Percentiles rank a stretch among this genome's conserved stretches.
phyloP scores from a whole-genome alignment of 64 coral and sea anemone genomes.

The Platygyra sinensis region DNA sequence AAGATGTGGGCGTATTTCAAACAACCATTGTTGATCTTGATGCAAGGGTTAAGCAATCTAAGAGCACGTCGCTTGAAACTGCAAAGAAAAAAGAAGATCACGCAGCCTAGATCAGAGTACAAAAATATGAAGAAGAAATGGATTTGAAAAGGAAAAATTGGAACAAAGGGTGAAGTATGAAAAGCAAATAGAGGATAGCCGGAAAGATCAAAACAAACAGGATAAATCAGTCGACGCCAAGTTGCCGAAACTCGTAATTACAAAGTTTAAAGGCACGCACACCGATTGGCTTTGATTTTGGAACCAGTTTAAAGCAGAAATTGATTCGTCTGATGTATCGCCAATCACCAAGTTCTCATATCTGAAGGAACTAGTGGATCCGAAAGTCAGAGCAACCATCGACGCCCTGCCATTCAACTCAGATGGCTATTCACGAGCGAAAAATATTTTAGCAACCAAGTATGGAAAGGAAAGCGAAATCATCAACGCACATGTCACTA shows the following conservation, averaged over 20 bases:
- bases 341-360: too few species aligned
- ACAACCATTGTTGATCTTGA: neutral
- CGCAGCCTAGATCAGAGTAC: neutral
- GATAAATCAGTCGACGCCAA: too few species aligned
- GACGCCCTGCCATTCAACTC: slow-evolving; percentile 44
- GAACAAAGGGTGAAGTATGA: slow-evolving; percentile 10
- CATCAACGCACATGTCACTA: slow-evolving; percentile 30
- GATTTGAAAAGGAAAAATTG: slow-evolving; percentile 5
- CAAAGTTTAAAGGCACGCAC: too few species aligned
- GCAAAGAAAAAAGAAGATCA: neutral
- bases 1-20: neutral
- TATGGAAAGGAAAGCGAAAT: slow-evolving; percentile 51
- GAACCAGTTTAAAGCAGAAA: too few species aligned
- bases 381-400: slow-evolving; percentile 20
- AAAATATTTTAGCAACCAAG: slow-evolving; percentile 23
- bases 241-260: too few species aligned
- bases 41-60: neutral
- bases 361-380: slow-evolving; percentile 41
- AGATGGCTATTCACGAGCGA: slow-evolving; percentile 28
- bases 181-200: slow-evolving; percentile 2
- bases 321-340: too few species aligned
- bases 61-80: too few species aligned
- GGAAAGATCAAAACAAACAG: slow-evolving; percentile 37
- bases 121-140: slow-evolving; percentile 1
- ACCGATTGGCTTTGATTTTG: too few species aligned